Evolutionary conservation across 2,888 invertebrate genomes (phyloP), one percentile per base, ranked within the genome.

Genomic region (Parnassius smintheus): DNA sequence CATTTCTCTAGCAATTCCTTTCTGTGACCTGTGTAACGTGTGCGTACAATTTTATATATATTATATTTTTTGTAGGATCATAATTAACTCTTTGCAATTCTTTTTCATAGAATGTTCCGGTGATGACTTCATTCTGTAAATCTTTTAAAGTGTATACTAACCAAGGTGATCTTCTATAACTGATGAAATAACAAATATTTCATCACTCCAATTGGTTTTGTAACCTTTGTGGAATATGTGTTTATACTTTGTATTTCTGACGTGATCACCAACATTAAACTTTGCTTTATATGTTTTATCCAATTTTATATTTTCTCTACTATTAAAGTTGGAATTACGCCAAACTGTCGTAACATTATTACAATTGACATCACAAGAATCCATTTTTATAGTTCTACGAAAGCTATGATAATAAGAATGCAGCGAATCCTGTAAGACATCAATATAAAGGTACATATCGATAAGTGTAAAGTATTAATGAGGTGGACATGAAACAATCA

Each of bases 141-240:
- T 18, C 18, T 18, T 18, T 18, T 18, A 18, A 18, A 18, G 18
- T 18, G 18, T 18, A 18, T 18, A 18, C 18, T 18, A 18, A 18
- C 18, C 18, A 18, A 18, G 18, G 18, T 18, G 18, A 18, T 18
- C 18, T 25, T 65, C 51, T 54, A 70, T 66, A 11, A 70, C 13
- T 4, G 66, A 59, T 10, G 64, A 13, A n/a, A 68, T 57, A 2
- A 62, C 56, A 63, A 75, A 75, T 50, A 75, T 69, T 70, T 75
- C 71, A 68, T 73, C 72, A 68, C 73, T 75, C 73, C 73, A 73
- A 54, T 73, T 73, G 9, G 73, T 64, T 68, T 73, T 71, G 65
- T 73, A 75, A 2, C 73, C 70, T 62, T 73, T 73, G 68, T 72
- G 65, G 65, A 72, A 73, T 48, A 71, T 62, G 25, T 75, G 72